These are phyloP conservation scores for Hippocampus zosterae DNA, from an alignment of 2,113 vertebrate species.

Conservation along the genomic window DNA sequence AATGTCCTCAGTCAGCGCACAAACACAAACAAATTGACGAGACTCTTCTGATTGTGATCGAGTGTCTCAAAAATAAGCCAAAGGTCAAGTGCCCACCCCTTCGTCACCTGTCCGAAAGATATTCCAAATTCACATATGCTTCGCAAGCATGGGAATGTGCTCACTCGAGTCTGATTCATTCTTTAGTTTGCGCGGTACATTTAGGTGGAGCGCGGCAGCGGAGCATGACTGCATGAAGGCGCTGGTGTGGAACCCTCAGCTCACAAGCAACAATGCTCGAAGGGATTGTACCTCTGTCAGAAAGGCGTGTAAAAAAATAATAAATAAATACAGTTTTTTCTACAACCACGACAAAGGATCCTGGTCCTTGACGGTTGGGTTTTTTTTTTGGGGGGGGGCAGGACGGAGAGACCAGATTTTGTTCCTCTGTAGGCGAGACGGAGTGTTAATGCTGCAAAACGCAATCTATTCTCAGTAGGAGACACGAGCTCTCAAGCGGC, in stretches of 20 bases:
- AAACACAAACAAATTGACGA: no score
- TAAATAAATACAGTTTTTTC: not conserved
- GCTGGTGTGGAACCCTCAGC: conserved; percentile 20
- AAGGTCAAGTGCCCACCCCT: not conserved
- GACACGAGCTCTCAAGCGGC: not conserved
- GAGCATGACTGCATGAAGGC: conserved; percentile 11
- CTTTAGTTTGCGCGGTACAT: conserved; percentile 1
- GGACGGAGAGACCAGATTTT: conserved; percentile 13
- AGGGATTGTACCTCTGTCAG: conserved; percentile 32
- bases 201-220: conserved; percentile 17
- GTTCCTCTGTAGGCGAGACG: conserved; percentile 3
- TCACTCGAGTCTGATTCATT: not conserved
- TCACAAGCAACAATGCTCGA: conserved; percentile 20
- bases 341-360: conserved; percentile 24
- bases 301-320: conserved; percentile 23
- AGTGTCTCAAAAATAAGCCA: not conserved
- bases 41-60: not conserved
- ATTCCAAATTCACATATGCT: not conserved
- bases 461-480: conserved; percentile 4
- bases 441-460: not conserved
- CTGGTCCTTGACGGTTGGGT: conserved; percentile 13
- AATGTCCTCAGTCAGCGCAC: no score
- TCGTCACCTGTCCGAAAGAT: not conserved
- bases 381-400: conserved; percentile 5
- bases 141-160: not conserved